These are phyloP conservation scores for Plemyria rubiginata DNA, from an alignment of 2,888 invertebrate species.

Conservation along the genomic window DNA sequence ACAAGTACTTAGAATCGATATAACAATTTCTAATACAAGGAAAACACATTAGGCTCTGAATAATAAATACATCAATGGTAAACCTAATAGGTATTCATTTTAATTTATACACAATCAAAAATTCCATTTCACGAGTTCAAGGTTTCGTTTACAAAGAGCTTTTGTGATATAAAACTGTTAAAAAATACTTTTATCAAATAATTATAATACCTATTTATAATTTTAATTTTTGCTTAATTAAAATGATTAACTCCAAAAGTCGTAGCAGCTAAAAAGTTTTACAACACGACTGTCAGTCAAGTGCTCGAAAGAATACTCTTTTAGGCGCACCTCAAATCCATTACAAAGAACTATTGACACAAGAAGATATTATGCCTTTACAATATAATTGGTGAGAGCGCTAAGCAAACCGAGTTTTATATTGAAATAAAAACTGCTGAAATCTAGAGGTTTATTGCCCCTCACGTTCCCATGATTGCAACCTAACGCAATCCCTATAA, in stretches of 20 bases:
- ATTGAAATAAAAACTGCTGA: not conserved
- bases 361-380: no score
- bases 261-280: no score
- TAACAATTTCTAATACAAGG: constrained; percentile 30
- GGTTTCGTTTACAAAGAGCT: not conserved
- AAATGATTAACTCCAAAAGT: no score
- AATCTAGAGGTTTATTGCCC: not conserved
- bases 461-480: constrained; percentile 11
- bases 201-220: no score
- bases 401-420: not conserved
- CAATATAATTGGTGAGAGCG: no score
- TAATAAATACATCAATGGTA: constrained; percentile 38
- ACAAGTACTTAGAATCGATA: constrained; percentile 16
- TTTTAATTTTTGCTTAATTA: no score
- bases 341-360: no score
- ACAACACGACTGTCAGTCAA: no score
- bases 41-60: constrained; percentile 29
- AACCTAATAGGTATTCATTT: constrained; percentile 22
- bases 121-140: constrained; percentile 6
- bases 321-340: no score
- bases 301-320: no score
- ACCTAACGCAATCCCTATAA: constrained; percentile 11
- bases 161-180: not conserved
- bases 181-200: no score
- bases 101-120: constrained; percentile 14